These are phyloP conservation scores for Dryomyza anilis DNA, from an alignment of 2,888 invertebrate genomes.

Conservation along the genomic window DNA sequence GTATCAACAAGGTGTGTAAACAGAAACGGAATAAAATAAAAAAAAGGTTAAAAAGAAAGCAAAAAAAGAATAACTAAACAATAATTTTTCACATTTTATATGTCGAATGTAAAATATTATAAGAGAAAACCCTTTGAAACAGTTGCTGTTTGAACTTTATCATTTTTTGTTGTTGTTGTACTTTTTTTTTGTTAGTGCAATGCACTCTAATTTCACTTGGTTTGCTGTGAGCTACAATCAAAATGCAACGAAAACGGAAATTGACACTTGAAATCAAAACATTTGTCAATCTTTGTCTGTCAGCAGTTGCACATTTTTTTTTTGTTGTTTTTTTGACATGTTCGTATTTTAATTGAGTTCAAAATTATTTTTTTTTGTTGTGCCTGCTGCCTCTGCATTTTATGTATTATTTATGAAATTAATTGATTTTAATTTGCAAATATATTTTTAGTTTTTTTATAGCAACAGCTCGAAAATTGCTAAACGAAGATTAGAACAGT, in stretches of 20 bases:
- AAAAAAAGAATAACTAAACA: constrained; percentile 7
- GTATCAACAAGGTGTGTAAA: constrained; percentile 14
- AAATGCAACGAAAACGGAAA: constrained; percentile 20
- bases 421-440: not conserved
- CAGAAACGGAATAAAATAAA: too few species aligned
- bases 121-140: not conserved
- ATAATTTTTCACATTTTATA: not conserved
- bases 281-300: constrained; percentile 16
- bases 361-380: not conserved
- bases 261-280: constrained; percentile 25
- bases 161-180: not conserved
- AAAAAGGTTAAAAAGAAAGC: constrained; percentile 8
- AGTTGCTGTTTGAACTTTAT: constrained; percentile 6
- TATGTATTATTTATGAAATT: not conserved
- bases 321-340: too few species aligned
- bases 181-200: constrained; percentile 8
- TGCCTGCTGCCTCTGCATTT: not conserved
- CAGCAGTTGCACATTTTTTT: constrained; percentile 6
- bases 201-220: constrained; percentile 14
- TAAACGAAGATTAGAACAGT: not conserved
- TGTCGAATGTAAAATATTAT: too few species aligned
- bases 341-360: not conserved
- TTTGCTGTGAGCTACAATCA: not conserved
- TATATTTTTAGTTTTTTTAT: constrained; percentile 9
- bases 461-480: not conserved